Base-by-base conservation (phyloP, 2,797 vertebrate genomes). In the Heliangelus exortis region DNA sequence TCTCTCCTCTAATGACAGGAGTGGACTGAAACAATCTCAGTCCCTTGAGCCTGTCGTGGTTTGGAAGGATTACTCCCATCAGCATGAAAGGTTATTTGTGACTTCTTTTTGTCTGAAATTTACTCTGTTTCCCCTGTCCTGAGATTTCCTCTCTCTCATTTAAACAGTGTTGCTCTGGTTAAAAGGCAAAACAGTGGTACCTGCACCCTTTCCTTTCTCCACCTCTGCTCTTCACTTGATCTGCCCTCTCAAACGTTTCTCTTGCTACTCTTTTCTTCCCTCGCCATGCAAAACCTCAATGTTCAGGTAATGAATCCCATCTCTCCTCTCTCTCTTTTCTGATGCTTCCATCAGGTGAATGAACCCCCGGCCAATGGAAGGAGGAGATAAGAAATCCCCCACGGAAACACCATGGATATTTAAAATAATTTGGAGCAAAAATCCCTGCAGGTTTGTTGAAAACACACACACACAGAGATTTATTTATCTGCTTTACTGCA, bases 401-500 rank as follows among this genome's bases (percentile, higher is more conserved):
- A 11, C 3, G 13, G 87, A 89, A 92, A 84, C 74, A 82, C 79
- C 61, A 33, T 47, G 43, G 51, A 72, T 83, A 62, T 65, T 81
- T 89, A 84, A 84, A 91, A 91, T 84, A 91, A 92, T 88, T 67
- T 62, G 68, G 45, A 94, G 65, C 31, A 87, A 92, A 94, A 93
- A 94, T 87, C 91, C 71, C 89, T 58, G 48, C 59, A 59, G 81
- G 47, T 89, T 90, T 82, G 39, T 88, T 51, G 87, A 88, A 88
- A 83, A 72, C 58, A 80, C 5, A 17, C 53, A 77, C 41, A 26
- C 50, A 75, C 43, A 65, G 3, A 55, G 66, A 80, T 95, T 93
- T 91, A 87, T 94, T 93, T 92, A 86, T 87, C 83, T 81, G 73
- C 87, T 94, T 90, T 90, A 67, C 83, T 88, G 87, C 87, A 91